A percentile compares a stretch with the other conserved stretches of the same genome.
phyloP scores from a whole-genome alignment of 1,140 invertebrate species.

The Drosophila jambulina region DNA sequence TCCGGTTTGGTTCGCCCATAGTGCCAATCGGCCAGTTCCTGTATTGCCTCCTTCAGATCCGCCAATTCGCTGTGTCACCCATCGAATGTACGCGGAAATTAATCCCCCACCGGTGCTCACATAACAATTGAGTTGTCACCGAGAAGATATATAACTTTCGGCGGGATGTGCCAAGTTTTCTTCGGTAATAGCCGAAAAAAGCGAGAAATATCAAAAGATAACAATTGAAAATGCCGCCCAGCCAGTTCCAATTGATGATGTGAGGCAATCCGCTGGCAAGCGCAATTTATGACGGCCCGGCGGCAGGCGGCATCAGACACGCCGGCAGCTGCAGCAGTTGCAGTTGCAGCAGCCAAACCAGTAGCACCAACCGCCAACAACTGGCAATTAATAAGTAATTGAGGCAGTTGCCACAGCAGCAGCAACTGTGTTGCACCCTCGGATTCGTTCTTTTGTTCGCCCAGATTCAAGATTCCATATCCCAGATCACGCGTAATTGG shows the following conservation, averaged over 20 bases:
- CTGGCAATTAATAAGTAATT: slow-evolving; percentile 79
- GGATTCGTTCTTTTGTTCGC: slow-evolving; percentile 65
- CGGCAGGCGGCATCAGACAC: slow-evolving; percentile 55
- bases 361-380: slow-evolving; percentile 31
- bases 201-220: slow-evolving; percentile 58
- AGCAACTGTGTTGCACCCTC: slow-evolving; percentile 54
- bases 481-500: slow-evolving; percentile 51
- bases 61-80: slow-evolving; percentile 34
- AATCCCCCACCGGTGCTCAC: slow-evolving; percentile 41
- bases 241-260: slow-evolving; percentile 72
- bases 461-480: slow-evolving; percentile 9
- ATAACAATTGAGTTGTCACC: slow-evolving; percentile 52
- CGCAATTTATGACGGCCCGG: slow-evolving; percentile 71
- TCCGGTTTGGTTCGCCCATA: slow-evolving; percentile 30
- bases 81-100: slow-evolving; percentile 37
- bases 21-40: slow-evolving; percentile 28
- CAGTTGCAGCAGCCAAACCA: slow-evolving; percentile 65
- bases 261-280: slow-evolving; percentile 70
- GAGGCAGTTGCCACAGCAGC: slow-evolving; percentile 60
- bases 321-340: slow-evolving; percentile 29
- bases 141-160: slow-evolving; percentile 43
- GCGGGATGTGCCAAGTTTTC: slow-evolving; percentile 39
- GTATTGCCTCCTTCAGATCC: slow-evolving; percentile 34
- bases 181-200: slow-evolving; percentile 11
- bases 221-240: slow-evolving; percentile 40